phyloP scores from a whole-genome alignment of 2,888 invertebrate genomes.

The Apamea epomidion region DNA sequence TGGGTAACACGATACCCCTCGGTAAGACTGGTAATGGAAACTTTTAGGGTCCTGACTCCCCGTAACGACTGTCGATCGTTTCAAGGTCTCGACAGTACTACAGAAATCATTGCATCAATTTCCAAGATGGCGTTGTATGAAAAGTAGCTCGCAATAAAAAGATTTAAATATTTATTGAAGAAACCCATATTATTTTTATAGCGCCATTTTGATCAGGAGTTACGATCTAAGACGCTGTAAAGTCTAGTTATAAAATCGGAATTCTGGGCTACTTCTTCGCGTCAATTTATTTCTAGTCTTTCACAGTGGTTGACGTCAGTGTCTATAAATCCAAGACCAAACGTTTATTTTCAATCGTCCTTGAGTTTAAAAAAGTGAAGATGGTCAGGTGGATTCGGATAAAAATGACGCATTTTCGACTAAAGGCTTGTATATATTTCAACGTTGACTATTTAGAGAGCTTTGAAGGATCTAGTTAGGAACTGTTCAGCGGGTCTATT shows the following conservation, averaged over 20 bases:
- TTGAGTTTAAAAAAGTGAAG: neutral
- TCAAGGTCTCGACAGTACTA: neutral
- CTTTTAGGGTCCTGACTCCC: neutral
- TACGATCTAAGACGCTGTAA: conserved; percentile 30
- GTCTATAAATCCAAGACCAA: neutral
- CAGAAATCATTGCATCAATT: neutral
- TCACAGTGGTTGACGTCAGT: conserved; percentile 18
- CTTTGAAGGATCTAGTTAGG: too few species aligned
- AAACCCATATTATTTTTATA: conserved; percentile 25
- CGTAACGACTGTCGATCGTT: neutral
- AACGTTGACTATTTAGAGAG: neutral
- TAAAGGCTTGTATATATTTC: conserved; percentile 1
- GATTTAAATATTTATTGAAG: neutral
- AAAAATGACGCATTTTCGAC: neutral
- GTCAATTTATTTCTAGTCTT: conserved; percentile 28
- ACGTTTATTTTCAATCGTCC: conserved; percentile 3
- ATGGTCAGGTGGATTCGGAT: conserved; percentile 8
- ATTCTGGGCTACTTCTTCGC: conserved; percentile 3
- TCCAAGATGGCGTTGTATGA: neutral
- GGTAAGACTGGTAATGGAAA: neutral
- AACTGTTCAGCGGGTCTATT: too few species aligned
- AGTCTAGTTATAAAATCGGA: conserved; percentile 28
- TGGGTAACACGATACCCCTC: neutral
- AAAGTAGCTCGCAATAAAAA: neutral
- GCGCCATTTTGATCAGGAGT: conserved; percentile 28